These are phyloP conservation scores for Bruchidius siliquastri DNA, from an alignment of 2,888 invertebrate genomes.

Conservation along the genomic window DNA sequence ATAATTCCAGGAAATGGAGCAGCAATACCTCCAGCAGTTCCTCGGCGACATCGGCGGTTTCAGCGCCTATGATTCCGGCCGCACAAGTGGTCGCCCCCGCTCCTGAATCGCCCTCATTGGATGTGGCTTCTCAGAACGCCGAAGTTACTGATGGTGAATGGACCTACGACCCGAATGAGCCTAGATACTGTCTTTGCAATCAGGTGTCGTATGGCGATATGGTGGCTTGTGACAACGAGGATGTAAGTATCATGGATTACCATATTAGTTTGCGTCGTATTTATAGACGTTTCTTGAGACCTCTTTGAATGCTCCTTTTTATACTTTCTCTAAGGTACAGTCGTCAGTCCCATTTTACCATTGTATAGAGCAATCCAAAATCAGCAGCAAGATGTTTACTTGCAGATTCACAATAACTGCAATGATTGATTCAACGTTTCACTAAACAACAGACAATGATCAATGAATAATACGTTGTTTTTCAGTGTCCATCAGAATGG, in stretches of 20 bases:
- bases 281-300: too few species aligned
- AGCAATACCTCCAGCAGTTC: conserved; percentile 24
- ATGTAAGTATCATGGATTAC: conserved; percentile 62
- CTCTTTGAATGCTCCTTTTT: too few species aligned
- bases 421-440: too few species aligned
- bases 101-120: conserved; percentile 46
- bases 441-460: too few species aligned
- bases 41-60: conserved; percentile 37
- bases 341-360: too few species aligned
- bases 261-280: too few species aligned
- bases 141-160: conserved; percentile 73
- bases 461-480: conserved; percentile 28
- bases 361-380: too few species aligned
- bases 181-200: conserved; percentile 92
- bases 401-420: too few species aligned
- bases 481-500: conserved; percentile 96
- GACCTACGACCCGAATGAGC: conserved; percentile 95
- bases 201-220: conserved; percentile 97
- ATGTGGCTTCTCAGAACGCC: conserved; percentile 48
- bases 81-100: conserved; percentile 28
- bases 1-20: conserved; percentile 38
- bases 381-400: too few species aligned
- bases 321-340: too few species aligned
- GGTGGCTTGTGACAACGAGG: conserved; percentile 98
- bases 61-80: conserved; percentile 30